Conservation (phyloP, 2,113 vertebrate species). For the western clawed frog (Xenopus tropicalis) region UCB_Xtro_10.0 CM004444.2:160497501-160498000, state of each 20-base stretch:
- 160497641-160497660: background rate
- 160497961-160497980: no score
- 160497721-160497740: conserved; percentile 19
- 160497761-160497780: conserved; percentile 4
- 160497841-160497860: conserved; percentile 24
- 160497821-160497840: conserved; percentile 18
- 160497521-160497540: background rate
- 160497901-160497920: background rate
- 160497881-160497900: conserved; percentile 15
- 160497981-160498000: no score
- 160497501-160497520: no score
- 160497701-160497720: conserved; percentile 8
- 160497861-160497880: conserved; percentile 17
- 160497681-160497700: background rate
- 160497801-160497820: conserved; percentile 19
- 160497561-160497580: no score
- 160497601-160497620: background rate
- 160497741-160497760: conserved; percentile 20
- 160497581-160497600: background rate
- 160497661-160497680: background rate
- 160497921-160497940: background rate
- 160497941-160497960: conserved; percentile 6
- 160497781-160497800: conserved; percentile 21
- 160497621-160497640: no score
- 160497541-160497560: background rate